phyloP scores from a whole-genome alignment of 2,888 invertebrate genomes.

The Salticus scenicus region DNA sequence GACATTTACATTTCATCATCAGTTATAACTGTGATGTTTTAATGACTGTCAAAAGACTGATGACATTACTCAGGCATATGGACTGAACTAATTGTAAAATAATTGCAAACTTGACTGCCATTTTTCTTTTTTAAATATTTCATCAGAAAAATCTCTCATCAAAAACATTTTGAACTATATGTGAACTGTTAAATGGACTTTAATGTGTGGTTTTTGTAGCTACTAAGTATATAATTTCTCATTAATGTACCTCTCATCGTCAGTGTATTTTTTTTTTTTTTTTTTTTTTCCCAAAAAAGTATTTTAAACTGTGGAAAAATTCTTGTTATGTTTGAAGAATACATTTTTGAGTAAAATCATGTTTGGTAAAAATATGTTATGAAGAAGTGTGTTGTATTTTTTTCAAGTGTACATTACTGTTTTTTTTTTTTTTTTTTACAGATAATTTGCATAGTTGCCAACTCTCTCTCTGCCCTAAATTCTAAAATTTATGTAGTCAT shows the following conservation, averaged over 20 bases:
- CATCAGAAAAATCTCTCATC: too few species aligned
- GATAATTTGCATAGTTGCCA: too few species aligned
- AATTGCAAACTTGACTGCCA: constrained; percentile 25
- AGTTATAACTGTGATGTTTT: constrained; percentile 51
- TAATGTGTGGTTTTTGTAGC: not conserved
- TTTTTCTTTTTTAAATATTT: constrained; percentile 25
- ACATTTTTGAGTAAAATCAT: not conserved
- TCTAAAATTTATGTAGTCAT: too few species aligned
- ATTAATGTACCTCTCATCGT: not conserved
- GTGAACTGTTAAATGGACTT: not conserved
- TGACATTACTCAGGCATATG: constrained; percentile 21
- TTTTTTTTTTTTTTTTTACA: too few species aligned
- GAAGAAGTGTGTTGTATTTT: not conserved
- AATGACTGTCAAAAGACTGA: constrained; percentile 22
- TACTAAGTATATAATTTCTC: not conserved
- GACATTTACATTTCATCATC: constrained; percentile 37
- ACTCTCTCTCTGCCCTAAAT: too few species aligned
- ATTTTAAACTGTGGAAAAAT: not conserved
- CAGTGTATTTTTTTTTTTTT: not conserved
- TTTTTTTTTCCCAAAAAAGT: not conserved
- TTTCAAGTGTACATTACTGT: not conserved
- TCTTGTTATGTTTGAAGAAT: not conserved
- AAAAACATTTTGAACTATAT: not conserved
- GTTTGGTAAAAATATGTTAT: not conserved
- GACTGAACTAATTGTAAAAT: not conserved